phyloP scores from a whole-genome alignment of 2,888 invertebrate species.

The Globia sparganii region DNA sequence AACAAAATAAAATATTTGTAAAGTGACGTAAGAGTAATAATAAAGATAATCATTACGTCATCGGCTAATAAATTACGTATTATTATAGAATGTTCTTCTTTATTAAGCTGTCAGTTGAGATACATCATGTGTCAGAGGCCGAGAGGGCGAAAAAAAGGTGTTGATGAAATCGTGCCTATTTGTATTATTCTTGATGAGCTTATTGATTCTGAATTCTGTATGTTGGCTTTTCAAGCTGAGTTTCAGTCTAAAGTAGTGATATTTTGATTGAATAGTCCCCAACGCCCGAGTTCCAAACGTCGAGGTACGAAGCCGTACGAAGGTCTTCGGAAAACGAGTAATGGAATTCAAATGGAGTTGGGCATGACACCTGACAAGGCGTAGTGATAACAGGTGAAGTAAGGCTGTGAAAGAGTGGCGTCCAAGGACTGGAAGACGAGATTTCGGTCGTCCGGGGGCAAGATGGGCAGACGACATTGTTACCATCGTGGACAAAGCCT shows the following conservation, averaged over 20 bases:
- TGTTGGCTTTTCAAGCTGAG: neutral
- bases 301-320: neutral
- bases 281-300: neutral
- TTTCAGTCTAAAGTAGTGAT: neutral
- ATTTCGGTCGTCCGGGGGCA: neutral
- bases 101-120: conserved; percentile 38
- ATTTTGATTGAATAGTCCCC: neutral
- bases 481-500: neutral
- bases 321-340: neutral
- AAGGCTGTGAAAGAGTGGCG: neutral
- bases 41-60: conserved; percentile 39
- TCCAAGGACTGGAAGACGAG: neutral
- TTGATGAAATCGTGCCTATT: neutral
- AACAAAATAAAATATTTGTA: conserved; percentile 31
- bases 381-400: neutral
- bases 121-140: conserved; percentile 42
- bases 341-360: neutral
- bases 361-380: neutral
- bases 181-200: neutral
- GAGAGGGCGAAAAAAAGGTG: neutral
- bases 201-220: neutral
- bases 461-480: neutral
- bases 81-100: conserved; percentile 17
- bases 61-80: conserved; percentile 24
- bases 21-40: conserved; percentile 34